phyloP scores from a whole-genome alignment of 2,113 vertebrate genomes.

The Paralichthys olivaceus region DNA sequence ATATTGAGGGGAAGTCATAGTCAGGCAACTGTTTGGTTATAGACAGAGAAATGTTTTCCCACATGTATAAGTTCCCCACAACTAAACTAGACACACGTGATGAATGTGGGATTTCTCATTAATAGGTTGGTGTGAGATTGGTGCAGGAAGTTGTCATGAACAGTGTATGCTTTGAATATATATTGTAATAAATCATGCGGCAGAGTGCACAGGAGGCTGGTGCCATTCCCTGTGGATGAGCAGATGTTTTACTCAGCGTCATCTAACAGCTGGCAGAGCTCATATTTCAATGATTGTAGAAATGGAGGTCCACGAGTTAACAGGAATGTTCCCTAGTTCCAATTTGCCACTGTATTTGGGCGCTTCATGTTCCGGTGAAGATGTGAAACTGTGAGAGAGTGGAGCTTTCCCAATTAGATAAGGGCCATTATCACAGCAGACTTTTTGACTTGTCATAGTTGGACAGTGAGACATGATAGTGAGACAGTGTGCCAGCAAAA shows the following conservation, averaged over 20 bases:
- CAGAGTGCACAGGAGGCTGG: background rate
- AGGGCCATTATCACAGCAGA: background rate
- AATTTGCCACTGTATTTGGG: background rate
- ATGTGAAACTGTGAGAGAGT: background rate
- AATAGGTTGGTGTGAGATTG: background rate
- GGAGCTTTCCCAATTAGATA: background rate
- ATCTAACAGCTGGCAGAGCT: constrained; percentile 28
- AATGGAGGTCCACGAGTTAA: constrained; percentile 12
- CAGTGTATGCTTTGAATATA: background rate
- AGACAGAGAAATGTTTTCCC: background rate
- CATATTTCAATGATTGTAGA: background rate
- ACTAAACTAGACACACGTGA: background rate
- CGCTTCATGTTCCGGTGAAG: background rate
- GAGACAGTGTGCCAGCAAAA: background rate
- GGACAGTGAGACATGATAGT: background rate
- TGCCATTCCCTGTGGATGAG: constrained; percentile 9
- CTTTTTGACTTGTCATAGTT: background rate
- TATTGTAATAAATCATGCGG: background rate
- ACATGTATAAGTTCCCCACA: background rate
- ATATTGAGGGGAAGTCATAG: background rate
- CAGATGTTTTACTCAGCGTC: constrained; percentile 22
- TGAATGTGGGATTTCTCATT: background rate
- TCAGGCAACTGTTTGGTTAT: background rate
- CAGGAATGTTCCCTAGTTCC: constrained; percentile 11
- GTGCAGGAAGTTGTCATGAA: background rate